These are phyloP conservation scores for Eupleurogrammus muticus DNA, from an alignment of 2,797 vertebrate genomes.

Conservation along the genomic window DNA sequence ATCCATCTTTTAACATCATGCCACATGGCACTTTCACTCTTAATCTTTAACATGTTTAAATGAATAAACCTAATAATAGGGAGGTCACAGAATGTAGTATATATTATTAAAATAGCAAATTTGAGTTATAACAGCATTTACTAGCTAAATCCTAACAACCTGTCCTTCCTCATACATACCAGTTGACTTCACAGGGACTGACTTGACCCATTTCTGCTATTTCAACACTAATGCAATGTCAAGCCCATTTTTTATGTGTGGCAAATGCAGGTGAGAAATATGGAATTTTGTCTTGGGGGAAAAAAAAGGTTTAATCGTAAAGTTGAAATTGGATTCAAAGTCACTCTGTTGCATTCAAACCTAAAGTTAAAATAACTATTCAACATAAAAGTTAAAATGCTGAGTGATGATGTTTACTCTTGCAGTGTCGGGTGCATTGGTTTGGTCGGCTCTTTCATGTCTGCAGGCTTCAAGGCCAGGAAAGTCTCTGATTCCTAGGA, in stretches of 20 bases:
- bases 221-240: neutral
- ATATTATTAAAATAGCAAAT: constrained; percentile 1
- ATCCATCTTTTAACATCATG: constrained; percentile 12
- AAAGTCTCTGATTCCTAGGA: constrained; percentile 58
- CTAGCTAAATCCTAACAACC: neutral
- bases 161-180: neutral
- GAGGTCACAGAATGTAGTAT: neutral
- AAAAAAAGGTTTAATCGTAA: constrained; percentile 1
- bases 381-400: constrained; percentile 60
- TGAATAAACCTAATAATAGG: neutral
- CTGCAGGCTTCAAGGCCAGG: constrained; percentile 73
- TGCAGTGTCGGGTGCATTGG: constrained; percentile 35
- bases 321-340: constrained; percentile 42
- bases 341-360: constrained; percentile 35
- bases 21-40: neutral
- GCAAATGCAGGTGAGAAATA: neutral
- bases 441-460: constrained; percentile 65
- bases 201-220: neutral
- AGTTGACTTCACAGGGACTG: neutral
- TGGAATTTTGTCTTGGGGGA: neutral
- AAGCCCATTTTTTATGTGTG: neutral
- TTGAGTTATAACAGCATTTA: neutral
- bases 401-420: constrained; percentile 55
- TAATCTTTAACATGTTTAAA: constrained; percentile 2
- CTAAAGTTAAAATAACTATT: too few relatives aligned